Conservation (phyloP, 53 echinoderm and acorn worm genomes). For the Luidia sarsii region DNA sequence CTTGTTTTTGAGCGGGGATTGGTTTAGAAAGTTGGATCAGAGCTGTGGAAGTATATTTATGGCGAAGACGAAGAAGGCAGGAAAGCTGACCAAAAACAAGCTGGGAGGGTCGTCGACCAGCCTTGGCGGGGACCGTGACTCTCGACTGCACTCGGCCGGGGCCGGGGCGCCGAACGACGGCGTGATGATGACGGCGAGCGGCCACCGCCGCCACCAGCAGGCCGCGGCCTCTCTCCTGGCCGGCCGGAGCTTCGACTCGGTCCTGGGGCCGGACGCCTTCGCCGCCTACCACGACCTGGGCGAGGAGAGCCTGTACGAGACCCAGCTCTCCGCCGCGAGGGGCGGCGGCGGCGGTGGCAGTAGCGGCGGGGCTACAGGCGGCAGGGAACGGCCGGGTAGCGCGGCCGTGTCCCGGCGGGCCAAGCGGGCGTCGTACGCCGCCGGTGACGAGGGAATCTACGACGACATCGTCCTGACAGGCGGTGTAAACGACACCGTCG, state of each 20-base stretch:
- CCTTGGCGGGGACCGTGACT: not conserved
- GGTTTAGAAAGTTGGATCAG: too few relatives aligned
- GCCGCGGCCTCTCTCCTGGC: not conserved
- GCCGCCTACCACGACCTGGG: not conserved
- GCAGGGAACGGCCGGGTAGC: too few relatives aligned
- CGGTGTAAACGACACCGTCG: too few relatives aligned
- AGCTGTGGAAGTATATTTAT: too few relatives aligned
- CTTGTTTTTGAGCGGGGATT: too few relatives aligned
- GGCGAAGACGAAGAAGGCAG: conserved; percentile 3
- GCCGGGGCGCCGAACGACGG: too few relatives aligned
- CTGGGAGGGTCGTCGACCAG: conserved; percentile 11
- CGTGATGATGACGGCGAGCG: too few relatives aligned
- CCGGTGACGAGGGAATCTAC: too few relatives aligned
- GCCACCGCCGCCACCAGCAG: not conserved
- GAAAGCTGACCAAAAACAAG: not conserved
- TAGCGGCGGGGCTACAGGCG: too few relatives aligned
- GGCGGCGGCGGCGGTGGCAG: not conserved
- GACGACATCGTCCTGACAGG: too few relatives aligned
- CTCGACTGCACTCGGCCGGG: not conserved
- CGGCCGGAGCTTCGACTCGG: conserved; percentile 12
- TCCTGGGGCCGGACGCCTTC: not conserved
- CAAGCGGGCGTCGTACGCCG: too few relatives aligned
- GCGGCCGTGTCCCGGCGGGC: too few relatives aligned
- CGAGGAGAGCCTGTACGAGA: not conserved
- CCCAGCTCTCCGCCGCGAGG: not conserved